Evolutionary conservation across 2,797 vertebrate genomes (phyloP).

Genomic region (Acanthis flammea): DNA sequence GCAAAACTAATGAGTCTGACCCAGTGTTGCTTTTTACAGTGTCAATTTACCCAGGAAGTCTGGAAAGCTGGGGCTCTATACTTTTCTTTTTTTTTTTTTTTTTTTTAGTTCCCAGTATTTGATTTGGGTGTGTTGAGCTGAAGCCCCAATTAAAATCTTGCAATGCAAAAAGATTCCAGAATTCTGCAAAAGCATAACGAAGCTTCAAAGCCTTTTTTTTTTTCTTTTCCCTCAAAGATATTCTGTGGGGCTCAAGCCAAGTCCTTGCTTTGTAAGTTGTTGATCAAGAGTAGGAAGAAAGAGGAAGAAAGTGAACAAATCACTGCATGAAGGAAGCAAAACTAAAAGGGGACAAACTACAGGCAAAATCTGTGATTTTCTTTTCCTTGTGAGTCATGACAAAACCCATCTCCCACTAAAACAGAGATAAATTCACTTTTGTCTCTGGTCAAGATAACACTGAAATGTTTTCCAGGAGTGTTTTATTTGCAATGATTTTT

Average conservation of each 20-base stretch:
- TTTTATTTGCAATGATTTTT: neutral
- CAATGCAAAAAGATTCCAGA: neutral
- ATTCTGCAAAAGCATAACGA: neutral
- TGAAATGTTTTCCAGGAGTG: neutral
- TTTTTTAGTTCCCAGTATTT: neutral
- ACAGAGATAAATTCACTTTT: neutral
- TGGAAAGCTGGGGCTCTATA: neutral
- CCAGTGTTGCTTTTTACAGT: neutral
- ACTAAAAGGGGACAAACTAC: neutral
- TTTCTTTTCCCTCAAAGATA: neutral
- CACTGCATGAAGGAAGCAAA: neutral
- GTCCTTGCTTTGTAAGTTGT: neutral
- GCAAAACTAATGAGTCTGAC: conserved; percentile 23
- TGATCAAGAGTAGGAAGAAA: neutral
- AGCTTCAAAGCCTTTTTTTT: neutral
- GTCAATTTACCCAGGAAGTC: neutral
- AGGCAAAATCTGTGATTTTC: neutral
- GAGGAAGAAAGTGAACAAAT: neutral
- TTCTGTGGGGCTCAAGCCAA: neutral
- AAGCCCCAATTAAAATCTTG: neutral
- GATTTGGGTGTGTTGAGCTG: neutral
- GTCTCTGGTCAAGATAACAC: neutral
- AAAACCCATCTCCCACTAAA: neutral
- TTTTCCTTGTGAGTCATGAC: neutral
- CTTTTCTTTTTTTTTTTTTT: neutral